Base-by-base conservation (phyloP, 2,888 invertebrate species). In the Uropetala carovei region DNA sequence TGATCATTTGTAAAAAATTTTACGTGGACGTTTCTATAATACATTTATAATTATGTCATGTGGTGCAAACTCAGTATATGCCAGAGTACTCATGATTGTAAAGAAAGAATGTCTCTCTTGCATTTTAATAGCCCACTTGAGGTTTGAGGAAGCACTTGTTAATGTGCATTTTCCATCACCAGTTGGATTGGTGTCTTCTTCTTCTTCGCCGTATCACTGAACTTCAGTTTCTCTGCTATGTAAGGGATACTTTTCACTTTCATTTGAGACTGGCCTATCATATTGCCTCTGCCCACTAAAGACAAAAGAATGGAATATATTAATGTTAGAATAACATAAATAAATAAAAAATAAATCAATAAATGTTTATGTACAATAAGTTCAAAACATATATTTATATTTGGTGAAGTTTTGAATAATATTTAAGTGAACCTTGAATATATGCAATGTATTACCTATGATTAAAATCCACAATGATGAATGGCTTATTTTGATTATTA, bases 191-290 rank as follows among this genome's bases (percentile, higher is more conserved):
- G 75, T 18, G 27, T 27, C 27, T 27, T 13, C 13, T 27, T 89
- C n/a, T 43, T 43, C 43, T n/a, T n/a, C n/a, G n/a, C n/a, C n/a
- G n/a, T 13, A 7, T 89, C 89, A 89, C 64, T 60, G 89, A 64
- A 89, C 89, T 68, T 89, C 89, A 16, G 89, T 89, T 43, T 89
- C 89, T 89, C 64, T 89, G 89, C 64, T 68, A 3, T 89, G 64
- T 18, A 89, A 27, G 1, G 89, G 89, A 43, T 89, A 89, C n/a
- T 89, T 60, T 68, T 89, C 89, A 89, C 89, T 89, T 43, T 89
- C 89, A 89, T 68, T 11, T 1, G 89, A 89, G 43, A 89, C 13
- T 13, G 89, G 89, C 27, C 89, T 64, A 9, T 64, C 11, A 43
- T 64, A 89, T n/a, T 64, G 43, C 8, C 43, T 64, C 27, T 16